phyloP scores from a whole-genome alignment of 1,140 invertebrate species.

The Tigriopus japonicus region DNA sequence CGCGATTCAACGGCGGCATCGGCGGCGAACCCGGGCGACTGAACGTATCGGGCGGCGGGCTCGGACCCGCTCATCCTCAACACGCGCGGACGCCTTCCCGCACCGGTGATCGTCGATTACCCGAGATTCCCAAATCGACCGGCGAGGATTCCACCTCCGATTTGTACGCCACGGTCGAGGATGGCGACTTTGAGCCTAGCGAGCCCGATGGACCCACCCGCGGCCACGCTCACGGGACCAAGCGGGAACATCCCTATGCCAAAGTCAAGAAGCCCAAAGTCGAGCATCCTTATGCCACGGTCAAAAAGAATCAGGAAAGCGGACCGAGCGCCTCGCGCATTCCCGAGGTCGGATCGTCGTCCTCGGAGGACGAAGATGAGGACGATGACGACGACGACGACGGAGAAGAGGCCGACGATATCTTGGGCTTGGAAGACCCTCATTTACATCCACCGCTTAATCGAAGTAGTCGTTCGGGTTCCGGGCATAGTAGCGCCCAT shows the following conservation, averaged over 20 bases:
- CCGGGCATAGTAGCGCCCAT: background rate
- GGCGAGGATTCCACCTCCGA: background rate
- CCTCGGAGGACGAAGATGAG: background rate
- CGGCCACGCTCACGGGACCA: background rate
- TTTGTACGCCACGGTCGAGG: background rate
- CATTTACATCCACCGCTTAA: too few species aligned
- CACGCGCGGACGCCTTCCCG: background rate
- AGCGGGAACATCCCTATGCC: background rate
- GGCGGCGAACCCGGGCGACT: background rate
- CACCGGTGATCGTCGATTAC: background rate
- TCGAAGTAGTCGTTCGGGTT: too few species aligned
- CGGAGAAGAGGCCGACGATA: background rate
- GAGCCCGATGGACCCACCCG: background rate
- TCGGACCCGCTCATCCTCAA: background rate
- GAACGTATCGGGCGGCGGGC: background rate
- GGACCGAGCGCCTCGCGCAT: background rate
- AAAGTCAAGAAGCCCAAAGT: background rate
- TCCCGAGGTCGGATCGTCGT: background rate
- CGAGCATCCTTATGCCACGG: background rate
- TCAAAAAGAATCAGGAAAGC: background rate
- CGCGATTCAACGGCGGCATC: background rate
- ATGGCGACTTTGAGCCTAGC: background rate
- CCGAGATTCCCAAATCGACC: background rate
- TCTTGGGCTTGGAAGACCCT: too few species aligned
- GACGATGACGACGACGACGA: background rate